Conservation (phyloP, 2,888 invertebrate species). For the Siphonodentalium dalli region DNA sequence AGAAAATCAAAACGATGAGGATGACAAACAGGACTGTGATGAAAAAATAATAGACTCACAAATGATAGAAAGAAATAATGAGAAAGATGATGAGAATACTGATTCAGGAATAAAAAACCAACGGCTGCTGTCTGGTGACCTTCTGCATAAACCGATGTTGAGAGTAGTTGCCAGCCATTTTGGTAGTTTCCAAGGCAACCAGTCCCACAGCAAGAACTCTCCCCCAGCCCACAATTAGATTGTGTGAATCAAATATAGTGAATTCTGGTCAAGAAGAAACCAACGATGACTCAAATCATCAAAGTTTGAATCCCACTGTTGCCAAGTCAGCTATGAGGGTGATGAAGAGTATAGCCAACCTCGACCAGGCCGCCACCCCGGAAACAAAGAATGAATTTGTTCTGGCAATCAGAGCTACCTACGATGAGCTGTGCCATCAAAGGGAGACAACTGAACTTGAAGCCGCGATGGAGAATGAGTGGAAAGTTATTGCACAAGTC, state of each 20-base stretch:
- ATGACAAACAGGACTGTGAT: neutral
- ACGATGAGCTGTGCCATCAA: slow-evolving; percentile 19
- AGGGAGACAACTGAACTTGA: slow-evolving; percentile 18
- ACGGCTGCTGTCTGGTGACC: no score
- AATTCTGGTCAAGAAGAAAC: no score
- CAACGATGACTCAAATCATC: no score
- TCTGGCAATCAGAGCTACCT: slow-evolving; percentile 18
- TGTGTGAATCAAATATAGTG: no score
- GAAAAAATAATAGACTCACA: neutral
- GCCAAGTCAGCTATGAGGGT: slow-evolving; percentile 13
- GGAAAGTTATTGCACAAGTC: slow-evolving; percentile 27
- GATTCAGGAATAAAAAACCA: no score
- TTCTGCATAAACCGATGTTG: no score
- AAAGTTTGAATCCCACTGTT: neutral
- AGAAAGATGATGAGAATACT: neutral
- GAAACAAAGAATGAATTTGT: slow-evolving; percentile 18
- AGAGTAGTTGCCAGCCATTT: no score
- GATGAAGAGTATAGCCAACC: slow-evolving; percentile 18
- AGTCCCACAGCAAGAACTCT: no score
- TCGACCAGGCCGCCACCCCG: neutral
- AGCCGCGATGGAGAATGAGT: slow-evolving; percentile 25
- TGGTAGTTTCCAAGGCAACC: no score
- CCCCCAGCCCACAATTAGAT: no score
- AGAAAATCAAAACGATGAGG: neutral
- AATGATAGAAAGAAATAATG: neutral